Evolutionary conservation across 2,113 vertebrate genomes (phyloP), one percentile per base, ranked within the genome.

Genomic region (Trochalopteron elliotii): DNA sequence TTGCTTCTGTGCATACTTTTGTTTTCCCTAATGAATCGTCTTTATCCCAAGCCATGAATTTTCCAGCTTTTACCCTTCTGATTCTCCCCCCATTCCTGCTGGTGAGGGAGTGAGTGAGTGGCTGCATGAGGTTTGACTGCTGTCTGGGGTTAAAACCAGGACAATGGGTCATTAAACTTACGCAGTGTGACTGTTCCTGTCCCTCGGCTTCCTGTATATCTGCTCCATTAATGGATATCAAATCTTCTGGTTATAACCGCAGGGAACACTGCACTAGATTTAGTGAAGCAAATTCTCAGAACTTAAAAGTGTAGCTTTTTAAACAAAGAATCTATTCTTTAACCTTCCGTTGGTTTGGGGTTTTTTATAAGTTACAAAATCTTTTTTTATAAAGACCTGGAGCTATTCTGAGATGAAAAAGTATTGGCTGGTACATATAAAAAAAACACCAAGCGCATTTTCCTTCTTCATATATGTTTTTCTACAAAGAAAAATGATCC

Each of bases 281-380:
- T 60, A 64, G 55, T 16, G 16, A 59, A 65, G 8, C 15, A 94
- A 69, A 47, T 33, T 25, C 42, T 75, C 56, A 68, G 31, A 79
- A 30, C 47, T 59, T 89, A 30, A 53, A 94, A 92, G 39, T 40
- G n/a, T 52, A 33, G 8, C n/a, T 87, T 87, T 89, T 56, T 5
- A 71, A 87, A 92, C 52, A 90, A 83, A 68, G 39, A 78, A 79
- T 30, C 55, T 75, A 52, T 84, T 90, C 25, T 95, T 83, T 39
- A 30, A 22, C 7, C 2, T 42, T 31, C 4, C 1, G 2, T n/a
- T 74, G 30, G 18, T 15, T 23, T 25, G 23, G 8, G 11, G 2
- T 24, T 64, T 61, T 52, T 57, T 28, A 7, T 40, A n/a, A 42
- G 33, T 72, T 85, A 35, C 5, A 45, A 71, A 65, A 44, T 45